Evolutionary conservation across 2,113 vertebrate species (phyloP).

Genomic region (Nothoprocta perdicaria): DNA sequence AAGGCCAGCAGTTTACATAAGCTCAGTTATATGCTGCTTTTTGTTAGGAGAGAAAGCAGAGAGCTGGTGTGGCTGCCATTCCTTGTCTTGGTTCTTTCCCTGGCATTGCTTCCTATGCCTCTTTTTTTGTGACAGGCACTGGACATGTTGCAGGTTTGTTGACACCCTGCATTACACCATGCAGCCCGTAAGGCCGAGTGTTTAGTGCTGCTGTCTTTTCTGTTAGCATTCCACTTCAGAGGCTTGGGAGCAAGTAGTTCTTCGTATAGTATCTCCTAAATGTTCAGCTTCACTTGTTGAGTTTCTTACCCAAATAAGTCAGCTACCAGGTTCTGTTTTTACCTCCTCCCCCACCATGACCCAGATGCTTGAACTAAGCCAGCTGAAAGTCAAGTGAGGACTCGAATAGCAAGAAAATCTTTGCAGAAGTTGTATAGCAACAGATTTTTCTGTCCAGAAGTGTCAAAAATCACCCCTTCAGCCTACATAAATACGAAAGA

Average conservation of each 20-base stretch:
- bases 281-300: background rate
- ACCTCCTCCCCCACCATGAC: background rate
- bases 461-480: background rate
- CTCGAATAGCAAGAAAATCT: background rate
- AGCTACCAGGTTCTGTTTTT: background rate
- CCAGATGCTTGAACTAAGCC: background rate
- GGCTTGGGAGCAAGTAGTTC: background rate
- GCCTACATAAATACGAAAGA: background rate
- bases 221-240: conserved; percentile 8
- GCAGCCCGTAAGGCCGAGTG: background rate
- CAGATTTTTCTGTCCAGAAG: background rate
- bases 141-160: conserved; percentile 9
- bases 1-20: conserved; percentile 28
- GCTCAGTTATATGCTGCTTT: conserved; percentile 20
- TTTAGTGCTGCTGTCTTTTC: background rate
- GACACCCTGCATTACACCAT: background rate
- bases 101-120: background rate
- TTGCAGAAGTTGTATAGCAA: background rate
- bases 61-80: conserved; percentile 18
- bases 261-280: background rate
- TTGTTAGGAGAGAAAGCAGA: conserved; percentile 31
- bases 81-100: conserved; percentile 5
- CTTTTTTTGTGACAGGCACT: background rate
- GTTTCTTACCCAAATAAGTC: background rate
- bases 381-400: background rate